phyloP scores from a whole-genome alignment of 2,797 vertebrate species.

The Sebastolobus altivelis region DNA sequence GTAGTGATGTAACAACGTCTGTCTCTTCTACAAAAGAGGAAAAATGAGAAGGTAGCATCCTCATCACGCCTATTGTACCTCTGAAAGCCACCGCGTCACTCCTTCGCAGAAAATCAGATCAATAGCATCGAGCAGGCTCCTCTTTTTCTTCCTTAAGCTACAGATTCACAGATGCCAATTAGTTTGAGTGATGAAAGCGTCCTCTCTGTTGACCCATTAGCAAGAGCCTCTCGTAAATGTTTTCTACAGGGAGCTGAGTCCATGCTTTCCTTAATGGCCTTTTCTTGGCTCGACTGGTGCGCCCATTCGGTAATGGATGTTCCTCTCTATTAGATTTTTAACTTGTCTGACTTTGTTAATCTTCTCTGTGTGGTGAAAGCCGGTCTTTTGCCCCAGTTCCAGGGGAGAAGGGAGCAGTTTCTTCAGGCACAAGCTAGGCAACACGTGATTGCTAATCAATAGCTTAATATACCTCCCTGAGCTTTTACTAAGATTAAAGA shows the following conservation, averaged over 20 bases:
- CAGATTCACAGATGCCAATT: constrained; percentile 80
- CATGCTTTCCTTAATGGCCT: constrained; percentile 77
- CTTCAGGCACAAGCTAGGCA: constrained; percentile 23
- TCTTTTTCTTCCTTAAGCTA: constrained; percentile 71
- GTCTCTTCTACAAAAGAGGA: background rate
- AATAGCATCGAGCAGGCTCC: constrained; percentile 68
- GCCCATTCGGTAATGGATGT: constrained; percentile 77
- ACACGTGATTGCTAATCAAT: constrained; percentile 44
- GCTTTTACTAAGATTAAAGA: constrained; percentile 50
- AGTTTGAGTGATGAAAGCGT: constrained; percentile 82
- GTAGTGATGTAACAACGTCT: background rate
- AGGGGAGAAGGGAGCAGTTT: constrained; percentile 29
- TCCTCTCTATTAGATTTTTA: constrained; percentile 70
- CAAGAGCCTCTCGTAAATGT: constrained; percentile 67
- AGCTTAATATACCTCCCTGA: constrained; percentile 19
- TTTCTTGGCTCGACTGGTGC: constrained; percentile 71
- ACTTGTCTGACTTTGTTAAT: constrained; percentile 68
- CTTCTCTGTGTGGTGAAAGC: constrained; percentile 40
- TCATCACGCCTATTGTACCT: constrained; percentile 33
- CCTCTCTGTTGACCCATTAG: constrained; percentile 79
- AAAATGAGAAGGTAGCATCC: background rate
- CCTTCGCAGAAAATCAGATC: constrained; percentile 53
- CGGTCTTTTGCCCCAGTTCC: constrained; percentile 27
- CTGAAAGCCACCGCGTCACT: constrained; percentile 25
- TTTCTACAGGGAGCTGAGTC: constrained; percentile 75